Conservation (phyloP, 2,113 vertebrate genomes). For the Rhinolophus ferrumequinum region DNA sequence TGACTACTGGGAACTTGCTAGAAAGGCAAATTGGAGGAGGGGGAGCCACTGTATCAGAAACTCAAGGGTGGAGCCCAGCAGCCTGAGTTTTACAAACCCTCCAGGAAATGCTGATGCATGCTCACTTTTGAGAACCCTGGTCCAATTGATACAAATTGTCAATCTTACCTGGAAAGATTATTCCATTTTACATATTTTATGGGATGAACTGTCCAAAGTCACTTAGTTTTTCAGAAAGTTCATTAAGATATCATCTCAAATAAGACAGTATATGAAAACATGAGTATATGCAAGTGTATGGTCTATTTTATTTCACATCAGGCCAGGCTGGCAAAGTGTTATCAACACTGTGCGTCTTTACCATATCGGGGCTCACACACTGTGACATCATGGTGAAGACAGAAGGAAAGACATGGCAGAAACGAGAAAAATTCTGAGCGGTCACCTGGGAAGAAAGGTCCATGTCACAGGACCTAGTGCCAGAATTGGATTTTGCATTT, state of each 20-base stretch:
- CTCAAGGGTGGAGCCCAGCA: no score
- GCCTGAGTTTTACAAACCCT: neutral
- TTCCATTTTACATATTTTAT: neutral
- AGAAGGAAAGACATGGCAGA: no score
- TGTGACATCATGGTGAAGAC: rapidly evolving
- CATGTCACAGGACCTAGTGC: rapidly evolving
- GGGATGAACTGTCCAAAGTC: neutral
- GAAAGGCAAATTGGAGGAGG: neutral
- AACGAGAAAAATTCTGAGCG: rapidly evolving
- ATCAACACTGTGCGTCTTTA: no score
- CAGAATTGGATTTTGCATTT: neutral
- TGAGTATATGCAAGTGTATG: rapidly evolving
- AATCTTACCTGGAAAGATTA: no score
- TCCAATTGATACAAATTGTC: no score
- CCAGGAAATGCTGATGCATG: rapidly evolving
- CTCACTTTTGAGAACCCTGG: neutral
- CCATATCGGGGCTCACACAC: no score
- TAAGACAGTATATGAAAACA: neutral
- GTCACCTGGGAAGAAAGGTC: neutral
- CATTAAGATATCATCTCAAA: no score
- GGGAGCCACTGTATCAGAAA: neutral
- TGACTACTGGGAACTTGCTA: rapidly evolving
- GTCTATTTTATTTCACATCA: rapidly evolving
- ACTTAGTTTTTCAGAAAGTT: neutral
- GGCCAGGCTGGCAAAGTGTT: neutral